Evolutionary conservation across 2,113 vertebrate species (phyloP).

Genomic region (Panurus biarmicus): DNA sequence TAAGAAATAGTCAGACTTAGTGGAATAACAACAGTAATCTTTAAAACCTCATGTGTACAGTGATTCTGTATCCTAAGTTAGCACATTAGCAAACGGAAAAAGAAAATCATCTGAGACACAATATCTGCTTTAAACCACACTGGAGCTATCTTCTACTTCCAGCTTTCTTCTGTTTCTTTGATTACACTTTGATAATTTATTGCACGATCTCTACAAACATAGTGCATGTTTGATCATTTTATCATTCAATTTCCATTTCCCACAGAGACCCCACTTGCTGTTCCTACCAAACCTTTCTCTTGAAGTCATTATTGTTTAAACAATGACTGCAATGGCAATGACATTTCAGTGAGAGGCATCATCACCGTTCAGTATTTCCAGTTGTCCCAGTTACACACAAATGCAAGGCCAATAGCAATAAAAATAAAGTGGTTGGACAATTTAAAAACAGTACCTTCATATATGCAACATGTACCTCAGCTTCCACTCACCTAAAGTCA

Average conservation of each 20-base stretch:
- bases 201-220: accelerated
- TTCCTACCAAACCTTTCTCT: background rate
- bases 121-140: background rate
- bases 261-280: background rate
- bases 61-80: background rate
- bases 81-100: background rate
- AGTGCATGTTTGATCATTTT: background rate
- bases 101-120: background rate
- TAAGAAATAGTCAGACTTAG: background rate
- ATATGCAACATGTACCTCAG: background rate
- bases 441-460: background rate
- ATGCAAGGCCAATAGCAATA: background rate
- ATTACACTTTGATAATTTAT: background rate
- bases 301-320: background rate
- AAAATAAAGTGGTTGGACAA: background rate
- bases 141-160: background rate
- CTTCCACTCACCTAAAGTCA: background rate
- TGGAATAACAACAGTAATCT: background rate
- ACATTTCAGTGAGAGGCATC: background rate
- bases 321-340: background rate
- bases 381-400: background rate
- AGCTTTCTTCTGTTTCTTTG: background rate
- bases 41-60: background rate
- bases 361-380: background rate
- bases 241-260: background rate